Conservation (phyloP, 2,797 vertebrate species). For the Onychomys torridus region DNA sequence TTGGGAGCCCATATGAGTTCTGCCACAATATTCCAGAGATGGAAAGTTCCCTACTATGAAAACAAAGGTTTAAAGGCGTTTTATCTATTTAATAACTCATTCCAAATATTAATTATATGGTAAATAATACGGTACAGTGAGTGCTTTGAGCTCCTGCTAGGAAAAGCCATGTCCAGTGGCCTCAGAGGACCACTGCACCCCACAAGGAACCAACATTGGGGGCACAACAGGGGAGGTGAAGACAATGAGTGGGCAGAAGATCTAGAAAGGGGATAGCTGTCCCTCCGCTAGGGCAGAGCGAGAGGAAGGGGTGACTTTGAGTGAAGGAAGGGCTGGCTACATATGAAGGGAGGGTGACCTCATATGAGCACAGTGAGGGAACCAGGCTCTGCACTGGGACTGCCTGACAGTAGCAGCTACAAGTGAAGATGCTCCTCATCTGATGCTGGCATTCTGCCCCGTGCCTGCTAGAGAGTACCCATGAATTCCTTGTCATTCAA, state of each 20-base stretch:
- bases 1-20: fast-evolving
- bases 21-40: too few relatives aligned
- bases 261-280: fast-evolving
- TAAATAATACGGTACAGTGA: not conserved
- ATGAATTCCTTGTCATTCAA: too few relatives aligned
- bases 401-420: fast-evolving
- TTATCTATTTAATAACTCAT: not conserved
- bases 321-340: fast-evolving
- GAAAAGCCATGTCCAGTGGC: not conserved
- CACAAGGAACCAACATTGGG: not conserved
- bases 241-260: not conserved
- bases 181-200: fast-evolving
- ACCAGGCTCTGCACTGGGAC: not conserved
- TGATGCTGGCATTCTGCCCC: too few relatives aligned
- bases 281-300: not conserved
- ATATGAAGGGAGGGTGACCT: not conserved
- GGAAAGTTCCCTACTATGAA: not conserved
- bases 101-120: too few relatives aligned
- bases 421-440: not conserved
- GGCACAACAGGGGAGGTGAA: not conserved
- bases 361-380: not conserved
- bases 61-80: not conserved
- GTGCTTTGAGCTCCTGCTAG: not conserved
- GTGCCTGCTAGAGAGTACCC: not conserved
- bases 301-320: fast-evolving